phyloP scores from a whole-genome alignment of 1,140 invertebrate species.

The Goniozus legneri region DNA sequence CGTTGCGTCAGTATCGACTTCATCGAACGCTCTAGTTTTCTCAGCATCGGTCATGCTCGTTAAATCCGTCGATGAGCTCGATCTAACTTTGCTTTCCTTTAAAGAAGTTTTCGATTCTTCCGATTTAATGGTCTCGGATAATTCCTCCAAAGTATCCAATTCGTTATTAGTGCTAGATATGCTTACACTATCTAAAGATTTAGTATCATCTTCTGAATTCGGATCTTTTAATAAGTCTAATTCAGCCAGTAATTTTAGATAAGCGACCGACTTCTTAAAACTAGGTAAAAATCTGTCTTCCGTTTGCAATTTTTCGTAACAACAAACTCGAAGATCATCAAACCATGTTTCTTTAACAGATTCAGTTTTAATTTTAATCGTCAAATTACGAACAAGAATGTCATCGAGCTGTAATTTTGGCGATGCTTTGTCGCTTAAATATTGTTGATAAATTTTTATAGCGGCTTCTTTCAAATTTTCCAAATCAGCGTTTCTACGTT shows the following conservation, averaged over 20 bases:
- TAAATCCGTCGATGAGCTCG: constrained; percentile 28
- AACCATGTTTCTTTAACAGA: constrained; percentile 73
- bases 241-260: constrained; percentile 73
- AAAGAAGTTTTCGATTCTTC: constrained; percentile 16
- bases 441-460: constrained; percentile 77
- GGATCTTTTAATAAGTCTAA: constrained; percentile 68
- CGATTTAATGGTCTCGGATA: constrained; percentile 12
- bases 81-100: constrained; percentile 27
- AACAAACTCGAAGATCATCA: constrained; percentile 74
- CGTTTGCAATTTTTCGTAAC: constrained; percentile 65
- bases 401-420: constrained; percentile 67
- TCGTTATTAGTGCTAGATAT: constrained; percentile 48
- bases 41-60: constrained; percentile 21
- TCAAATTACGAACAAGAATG: constrained; percentile 61
- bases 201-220: constrained; percentile 56
- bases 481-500: constrained; percentile 43
- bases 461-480: constrained; percentile 73
- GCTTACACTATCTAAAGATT: constrained; percentile 55
- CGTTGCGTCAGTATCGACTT: constrained; percentile 22
- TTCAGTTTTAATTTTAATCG: constrained; percentile 65
- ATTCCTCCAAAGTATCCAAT: constrained; percentile 39
- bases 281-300: constrained; percentile 68
- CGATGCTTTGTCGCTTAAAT: constrained; percentile 72
- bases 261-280: constrained; percentile 67
- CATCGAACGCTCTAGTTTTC: constrained; percentile 19